Evolutionary conservation across 2,113 vertebrate species (phyloP).

Genomic region (Agapornis roseicollis): DNA sequence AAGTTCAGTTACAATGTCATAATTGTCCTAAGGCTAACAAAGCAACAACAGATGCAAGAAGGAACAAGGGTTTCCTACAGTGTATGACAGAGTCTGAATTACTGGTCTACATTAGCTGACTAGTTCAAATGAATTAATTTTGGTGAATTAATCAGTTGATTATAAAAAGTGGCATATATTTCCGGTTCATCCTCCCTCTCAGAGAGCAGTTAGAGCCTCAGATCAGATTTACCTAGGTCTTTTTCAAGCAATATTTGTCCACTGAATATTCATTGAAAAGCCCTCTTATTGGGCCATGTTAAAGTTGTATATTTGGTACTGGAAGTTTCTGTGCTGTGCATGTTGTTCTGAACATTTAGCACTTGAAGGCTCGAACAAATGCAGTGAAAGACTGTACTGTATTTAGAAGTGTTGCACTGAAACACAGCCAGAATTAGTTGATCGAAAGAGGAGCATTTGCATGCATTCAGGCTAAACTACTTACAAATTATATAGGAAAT

Average conservation of each 20-base stretch:
- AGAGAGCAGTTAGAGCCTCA: not conserved
- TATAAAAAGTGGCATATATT: not conserved
- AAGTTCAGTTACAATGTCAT: not conserved
- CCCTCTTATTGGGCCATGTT: not conserved
- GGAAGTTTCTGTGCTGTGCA: not conserved
- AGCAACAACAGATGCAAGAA: not conserved
- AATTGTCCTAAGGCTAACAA: not conserved
- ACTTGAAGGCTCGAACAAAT: not conserved
- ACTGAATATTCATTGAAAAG: not conserved
- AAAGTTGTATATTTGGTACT: not conserved
- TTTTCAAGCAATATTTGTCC: not conserved
- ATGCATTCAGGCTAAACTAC: not conserved
- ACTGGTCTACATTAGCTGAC: not conserved
- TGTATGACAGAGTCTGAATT: not conserved
- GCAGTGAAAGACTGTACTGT: not conserved
- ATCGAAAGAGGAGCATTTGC: not conserved
- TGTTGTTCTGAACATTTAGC: not conserved
- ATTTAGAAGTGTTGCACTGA: not conserved
- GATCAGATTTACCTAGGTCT: not conserved
- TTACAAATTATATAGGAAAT: not conserved
- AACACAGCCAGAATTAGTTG: not conserved
- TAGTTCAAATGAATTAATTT: not conserved
- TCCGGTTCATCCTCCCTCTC: not conserved
- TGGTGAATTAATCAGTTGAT: not conserved
- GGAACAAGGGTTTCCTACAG: not conserved